These are phyloP conservation scores for Girardia tigrina DNA, from an alignment of 2,888 invertebrate species.

Conservation along the genomic window DNA sequence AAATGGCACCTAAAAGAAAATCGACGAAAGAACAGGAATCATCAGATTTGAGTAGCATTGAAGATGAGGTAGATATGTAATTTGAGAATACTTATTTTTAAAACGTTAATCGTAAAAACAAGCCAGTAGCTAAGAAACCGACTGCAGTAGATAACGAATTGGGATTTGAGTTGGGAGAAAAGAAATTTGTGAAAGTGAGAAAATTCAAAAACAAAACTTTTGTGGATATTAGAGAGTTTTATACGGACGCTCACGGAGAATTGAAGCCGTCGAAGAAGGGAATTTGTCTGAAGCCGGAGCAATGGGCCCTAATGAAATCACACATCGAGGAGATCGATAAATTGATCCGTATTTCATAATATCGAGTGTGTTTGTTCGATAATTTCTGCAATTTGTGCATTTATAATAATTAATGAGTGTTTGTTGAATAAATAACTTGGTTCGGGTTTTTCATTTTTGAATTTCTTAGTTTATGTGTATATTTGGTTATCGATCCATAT, in stretches of 20 bases:
- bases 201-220: slow-evolving; percentile 6
- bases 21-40: not conserved
- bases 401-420: too few relatives aligned
- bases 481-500: too few relatives aligned
- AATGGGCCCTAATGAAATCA: not conserved
- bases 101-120: too few relatives aligned
- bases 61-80: not conserved
- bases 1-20: slow-evolving; percentile 8
- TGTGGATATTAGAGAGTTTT: not conserved
- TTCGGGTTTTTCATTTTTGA: too few relatives aligned
- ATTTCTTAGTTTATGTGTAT: too few relatives aligned
- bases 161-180: not conserved
- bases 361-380: too few relatives aligned
- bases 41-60: not conserved
- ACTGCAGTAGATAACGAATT: not conserved
- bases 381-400: too few relatives aligned
- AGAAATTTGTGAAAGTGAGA: not conserved
- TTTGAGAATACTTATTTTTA: too few relatives aligned
- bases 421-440: too few relatives aligned
- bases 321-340: not conserved
- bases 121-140: not conserved
- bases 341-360: not conserved
- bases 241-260: not conserved
- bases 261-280: not conserved
- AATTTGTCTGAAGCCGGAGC: not conserved